Percentiles rank a stretch among this genome's conserved stretches.
These are phyloP conservation scores for Sphaerophoria taeniata DNA, from an alignment of 2,888 invertebrate genomes.

Conservation along the genomic window DNA sequence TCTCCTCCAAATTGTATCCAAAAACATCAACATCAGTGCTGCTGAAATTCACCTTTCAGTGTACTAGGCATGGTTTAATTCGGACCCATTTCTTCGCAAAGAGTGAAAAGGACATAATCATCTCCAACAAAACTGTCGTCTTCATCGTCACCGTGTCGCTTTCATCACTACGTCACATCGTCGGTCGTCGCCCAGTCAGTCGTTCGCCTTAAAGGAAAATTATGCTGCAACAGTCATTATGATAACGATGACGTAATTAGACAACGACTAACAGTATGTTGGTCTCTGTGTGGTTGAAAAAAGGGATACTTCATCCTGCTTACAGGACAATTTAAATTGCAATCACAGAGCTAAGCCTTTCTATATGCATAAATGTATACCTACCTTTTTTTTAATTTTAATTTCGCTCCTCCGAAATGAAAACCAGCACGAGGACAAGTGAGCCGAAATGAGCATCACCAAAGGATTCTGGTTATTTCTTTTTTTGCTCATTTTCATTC, in stretches of 20 bases:
- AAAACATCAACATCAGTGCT: too few relatives aligned
- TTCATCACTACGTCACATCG: too few relatives aligned
- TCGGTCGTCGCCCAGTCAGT: too few relatives aligned
- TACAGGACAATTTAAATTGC: slow-evolving; percentile 70
- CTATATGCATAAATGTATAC: neutral
- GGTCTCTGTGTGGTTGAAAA: slow-evolving; percentile 30
- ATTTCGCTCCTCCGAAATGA: slow-evolving; percentile 48
- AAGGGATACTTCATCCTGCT: slow-evolving; percentile 37
- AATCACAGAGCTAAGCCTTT: slow-evolving; percentile 55
- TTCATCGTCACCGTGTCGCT: neutral
- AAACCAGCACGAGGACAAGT: slow-evolving; percentile 62
- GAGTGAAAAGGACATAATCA: neutral
- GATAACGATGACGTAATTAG: slow-evolving; percentile 75
- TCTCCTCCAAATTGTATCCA: too few relatives aligned
- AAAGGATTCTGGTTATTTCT: too few relatives aligned
- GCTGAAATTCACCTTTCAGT: neutral
- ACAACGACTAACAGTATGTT: slow-evolving; percentile 42
- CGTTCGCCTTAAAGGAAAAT: slow-evolving; percentile 38
- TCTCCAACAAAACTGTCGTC: neutral
- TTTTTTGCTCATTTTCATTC: slow-evolving; percentile 46
- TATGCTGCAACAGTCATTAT: slow-evolving; percentile 72
- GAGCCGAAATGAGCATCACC: slow-evolving; percentile 60
- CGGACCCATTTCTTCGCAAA: slow-evolving; percentile 25
- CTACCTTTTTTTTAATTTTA: slow-evolving; percentile 68
- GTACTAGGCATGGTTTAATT: neutral